Conservation (phyloP, 2,797 vertebrate species). For the Bufotes viridis region DNA sequence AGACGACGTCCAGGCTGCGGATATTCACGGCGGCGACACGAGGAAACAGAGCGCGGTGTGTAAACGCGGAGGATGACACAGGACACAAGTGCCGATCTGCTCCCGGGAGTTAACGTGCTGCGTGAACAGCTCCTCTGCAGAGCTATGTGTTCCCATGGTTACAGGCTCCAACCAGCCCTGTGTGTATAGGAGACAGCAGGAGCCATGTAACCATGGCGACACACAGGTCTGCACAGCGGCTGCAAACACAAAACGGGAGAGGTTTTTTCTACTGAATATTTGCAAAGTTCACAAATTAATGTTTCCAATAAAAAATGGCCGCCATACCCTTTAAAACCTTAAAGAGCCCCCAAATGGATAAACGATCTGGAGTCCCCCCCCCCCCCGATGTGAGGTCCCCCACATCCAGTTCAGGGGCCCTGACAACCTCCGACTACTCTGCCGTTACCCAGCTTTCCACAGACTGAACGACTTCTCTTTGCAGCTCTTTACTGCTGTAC, state of each 20-base stretch:
- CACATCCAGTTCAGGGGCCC: too few relatives aligned
- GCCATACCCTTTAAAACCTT: too few relatives aligned
- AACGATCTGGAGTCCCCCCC: too few relatives aligned
- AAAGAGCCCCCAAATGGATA: too few relatives aligned
- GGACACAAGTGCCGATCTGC: too few relatives aligned
- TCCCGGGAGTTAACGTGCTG: too few relatives aligned
- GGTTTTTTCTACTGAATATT: not conserved
- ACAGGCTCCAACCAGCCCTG: not conserved
- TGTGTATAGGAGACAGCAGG: fast-evolving
- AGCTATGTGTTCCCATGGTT: not conserved
- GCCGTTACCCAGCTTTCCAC: too few relatives aligned
- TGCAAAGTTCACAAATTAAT: too few relatives aligned
- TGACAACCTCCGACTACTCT: too few relatives aligned
- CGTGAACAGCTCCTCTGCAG: not conserved
- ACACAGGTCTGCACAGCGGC: not conserved
- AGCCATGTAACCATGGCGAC: not conserved
- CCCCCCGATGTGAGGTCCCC: too few relatives aligned
- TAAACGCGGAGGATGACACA: not conserved
- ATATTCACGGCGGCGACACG: not conserved
- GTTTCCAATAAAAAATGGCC: too few relatives aligned
- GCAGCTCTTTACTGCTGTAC: not conserved
- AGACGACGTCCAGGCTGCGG: not conserved
- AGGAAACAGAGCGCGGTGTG: not conserved
- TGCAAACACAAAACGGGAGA: not conserved
- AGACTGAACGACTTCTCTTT: too few relatives aligned